Evolutionary conservation across 92 coral and sea anemone genomes (phyloP), one percentile per base, ranked within the genome.

Genomic region (Actinostola sp.): DNA sequence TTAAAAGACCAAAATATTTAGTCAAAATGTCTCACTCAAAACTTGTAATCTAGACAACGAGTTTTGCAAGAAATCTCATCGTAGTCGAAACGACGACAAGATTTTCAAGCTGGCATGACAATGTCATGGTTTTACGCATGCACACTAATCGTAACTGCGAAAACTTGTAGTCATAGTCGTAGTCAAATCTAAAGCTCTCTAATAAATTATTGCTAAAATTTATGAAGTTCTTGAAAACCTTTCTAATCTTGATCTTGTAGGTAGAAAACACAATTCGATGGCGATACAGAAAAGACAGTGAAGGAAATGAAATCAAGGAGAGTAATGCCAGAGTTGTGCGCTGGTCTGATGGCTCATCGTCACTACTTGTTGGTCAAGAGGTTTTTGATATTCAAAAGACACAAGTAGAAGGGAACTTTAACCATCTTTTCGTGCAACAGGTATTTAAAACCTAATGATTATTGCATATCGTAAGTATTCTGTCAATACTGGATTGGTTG

Each of bases 321-420:
- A 94, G 98, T 54, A 94, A 94, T 86, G 98, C 92, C 13, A 87
- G 98, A 54, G 76, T 94, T 71, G 98, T 94, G 39, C 82, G 94
- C 26, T 94, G 98, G 98, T 88, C 95, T 15, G 98, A 94, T 86
- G 98, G 98, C n/a, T 81, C 98, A 3, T 62, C 82, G 57, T 94
- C 98, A 33, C 79, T 94, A 25, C 89, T 94, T 41, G 86, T 94
- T 41, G 96, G 96, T 26, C 94, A 84, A 53, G 98, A 94, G 42
- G 97, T 94, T 33, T 94, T 94, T 86, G 98, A 94, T 80, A 89
- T 94, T 78, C 98, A 94, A 71, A 94, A 94, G 38, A 94, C 96
- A 39, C 80, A 75, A 64, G 89, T 94, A 30, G 98, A 94, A 41
- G 98, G 98, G 61, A 89, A 94, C 62, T 92, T 88, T 44, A 94